These are phyloP conservation scores for Nebria ingens DNA, from an alignment of 1,140 invertebrate species.

Conservation along the genomic window DNA sequence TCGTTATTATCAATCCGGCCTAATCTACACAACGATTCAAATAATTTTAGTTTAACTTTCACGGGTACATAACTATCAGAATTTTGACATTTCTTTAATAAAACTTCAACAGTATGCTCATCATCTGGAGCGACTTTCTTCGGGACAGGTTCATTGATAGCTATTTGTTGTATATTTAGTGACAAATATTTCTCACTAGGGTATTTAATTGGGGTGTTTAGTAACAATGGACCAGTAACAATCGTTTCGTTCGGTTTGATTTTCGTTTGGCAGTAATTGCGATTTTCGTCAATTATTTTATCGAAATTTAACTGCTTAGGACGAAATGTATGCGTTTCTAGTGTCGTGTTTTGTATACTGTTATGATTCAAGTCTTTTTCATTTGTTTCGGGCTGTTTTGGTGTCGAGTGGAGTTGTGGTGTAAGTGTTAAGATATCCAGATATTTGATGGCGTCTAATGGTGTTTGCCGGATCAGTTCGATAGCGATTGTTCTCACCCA, in stretches of 20 bases:
- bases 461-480: slow-evolving; percentile 50
- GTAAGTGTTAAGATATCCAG: slow-evolving; percentile 38
- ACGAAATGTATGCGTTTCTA: not conserved
- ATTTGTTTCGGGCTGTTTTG: slow-evolving; percentile 1
- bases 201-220: not conserved
- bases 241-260: not conserved
- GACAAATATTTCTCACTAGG: not conserved
- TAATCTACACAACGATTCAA: slow-evolving; percentile 44
- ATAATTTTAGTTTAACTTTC: slow-evolving; percentile 46
- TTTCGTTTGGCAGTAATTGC: not conserved
- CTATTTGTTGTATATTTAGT: not conserved
- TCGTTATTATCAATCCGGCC: slow-evolving; percentile 41
- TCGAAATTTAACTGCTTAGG: not conserved
- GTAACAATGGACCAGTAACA: not conserved
- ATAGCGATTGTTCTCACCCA: slow-evolving; percentile 52
- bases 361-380: slow-evolving; percentile 1
- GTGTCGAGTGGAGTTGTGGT: slow-evolving; percentile 9
- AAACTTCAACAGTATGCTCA: slow-evolving; percentile 38
- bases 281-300: not conserved
- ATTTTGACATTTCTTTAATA: slow-evolving; percentile 45
- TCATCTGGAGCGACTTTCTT: slow-evolving; percentile 11
- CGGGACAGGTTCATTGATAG: not conserved
- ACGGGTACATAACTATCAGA: slow-evolving; percentile 49
- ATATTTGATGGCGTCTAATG: slow-evolving; percentile 44
- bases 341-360: not conserved